Evolutionary conservation across 2,113 vertebrate species (phyloP), one percentile per base, ranked within the genome.

Genomic region (Callionymus lyra): DNA sequence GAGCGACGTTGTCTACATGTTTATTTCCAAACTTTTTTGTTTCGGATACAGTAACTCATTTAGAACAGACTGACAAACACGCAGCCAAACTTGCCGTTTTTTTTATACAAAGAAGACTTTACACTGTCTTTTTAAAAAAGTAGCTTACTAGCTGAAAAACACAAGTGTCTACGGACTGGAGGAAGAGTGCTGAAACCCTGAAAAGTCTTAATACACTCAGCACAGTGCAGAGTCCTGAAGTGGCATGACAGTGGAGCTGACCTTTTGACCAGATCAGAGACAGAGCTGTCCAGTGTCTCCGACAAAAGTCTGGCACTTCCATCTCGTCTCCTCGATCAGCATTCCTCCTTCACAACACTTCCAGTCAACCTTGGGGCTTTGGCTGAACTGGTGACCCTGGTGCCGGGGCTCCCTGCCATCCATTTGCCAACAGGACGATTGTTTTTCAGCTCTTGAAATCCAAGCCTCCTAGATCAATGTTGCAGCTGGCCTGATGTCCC

Each of bases 401-500:
- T 67, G 59, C 46, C 47, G 18, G 73, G 61, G 38, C 59, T 55
- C 49, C 40, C 31, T 57, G 50, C 70, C 59, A 69, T 83, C 68
- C 72, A 47, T 83, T 84, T 81, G 76, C 81, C 80, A 84, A 77
- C 69, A 74, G 58, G 55, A 43, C 72, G 73, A 83, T 87, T 72
- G 68, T 80, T 84, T 87, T 86, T 81, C 82, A 79, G 50, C 59
- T 56, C 69, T 74, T 82, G 83, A 80, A 86, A 86, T 69, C 64
- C 59, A 55, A 86, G 48, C 70, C 49, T 8, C 41, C 48, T 62
- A 77, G 81, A 82, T 84, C 76, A 81, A 70, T 80, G 77, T 66
- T 78, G 69, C 81, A 85, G 82, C 80, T 84, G 82, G 77, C 38
- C 44, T 44, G 47, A 70, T 57, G 67, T 71, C 68, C 55, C 43